phyloP scores from a whole-genome alignment of 2,888 invertebrate genomes.

The Trileptium ribeirensis region DNA sequence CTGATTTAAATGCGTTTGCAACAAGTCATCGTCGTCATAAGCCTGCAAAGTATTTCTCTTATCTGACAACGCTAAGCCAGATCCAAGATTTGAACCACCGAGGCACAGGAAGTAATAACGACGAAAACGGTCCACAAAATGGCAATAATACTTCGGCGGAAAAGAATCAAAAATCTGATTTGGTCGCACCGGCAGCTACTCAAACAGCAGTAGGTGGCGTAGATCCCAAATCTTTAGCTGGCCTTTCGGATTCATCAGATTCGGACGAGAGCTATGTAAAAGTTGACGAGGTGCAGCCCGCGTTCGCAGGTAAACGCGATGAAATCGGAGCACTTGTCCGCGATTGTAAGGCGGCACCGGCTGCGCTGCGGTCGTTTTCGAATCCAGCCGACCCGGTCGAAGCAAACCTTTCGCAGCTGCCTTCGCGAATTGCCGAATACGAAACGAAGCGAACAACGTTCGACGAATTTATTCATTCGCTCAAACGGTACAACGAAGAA shows the following conservation, averaged over 20 bases:
- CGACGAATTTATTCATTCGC: constrained; percentile 37
- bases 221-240: neutral
- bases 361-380: constrained; percentile 53
- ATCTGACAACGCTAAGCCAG: neutral
- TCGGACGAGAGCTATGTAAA: constrained; percentile 23
- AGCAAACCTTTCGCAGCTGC: neutral
- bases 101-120: neutral
- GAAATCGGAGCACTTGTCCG: constrained; percentile 57
- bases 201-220: neutral
- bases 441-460: constrained; percentile 42
- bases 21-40: too few species aligned
- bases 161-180: neutral
- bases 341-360: constrained; percentile 68
- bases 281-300: neutral
- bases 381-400: neutral
- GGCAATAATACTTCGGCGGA: neutral
- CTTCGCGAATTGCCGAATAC: neutral
- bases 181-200: neutral
- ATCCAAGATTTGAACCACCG: neutral
- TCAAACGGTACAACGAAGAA: neutral
- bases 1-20: neutral
- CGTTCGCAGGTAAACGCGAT: neutral
- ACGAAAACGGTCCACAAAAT: neutral
- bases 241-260: neutral
- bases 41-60: neutral